These are phyloP conservation scores for Eleginops maclovinus DNA, from an alignment of 2,113 vertebrate genomes.

Conservation along the genomic window DNA sequence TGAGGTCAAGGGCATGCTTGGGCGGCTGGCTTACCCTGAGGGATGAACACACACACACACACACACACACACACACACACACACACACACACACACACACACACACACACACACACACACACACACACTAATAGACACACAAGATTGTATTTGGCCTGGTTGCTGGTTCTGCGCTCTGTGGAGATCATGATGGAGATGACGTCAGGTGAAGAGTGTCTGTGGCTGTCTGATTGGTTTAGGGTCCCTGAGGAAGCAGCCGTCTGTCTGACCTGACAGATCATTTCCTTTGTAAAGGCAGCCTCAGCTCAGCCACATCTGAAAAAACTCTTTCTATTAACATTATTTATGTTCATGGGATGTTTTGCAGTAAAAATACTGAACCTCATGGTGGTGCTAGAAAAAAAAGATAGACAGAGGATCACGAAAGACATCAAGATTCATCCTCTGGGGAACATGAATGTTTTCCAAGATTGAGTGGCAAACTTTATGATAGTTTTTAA, in stretches of 20 bases:
- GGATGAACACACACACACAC: neutral
- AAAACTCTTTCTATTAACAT: neutral
- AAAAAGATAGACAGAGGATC: neutral
- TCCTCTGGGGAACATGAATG: neutral
- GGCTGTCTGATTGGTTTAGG: constrained; percentile 35
- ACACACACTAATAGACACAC: constrained; percentile 2
- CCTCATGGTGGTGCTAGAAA: neutral
- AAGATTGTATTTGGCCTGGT: neutral
- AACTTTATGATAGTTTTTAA: neutral
- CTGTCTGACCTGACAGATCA: constrained; percentile 37
- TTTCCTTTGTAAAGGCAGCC: constrained; percentile 21
- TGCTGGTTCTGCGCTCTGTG: constrained; percentile 29
- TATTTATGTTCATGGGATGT: neutral
- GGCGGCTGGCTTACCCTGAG: neutral
- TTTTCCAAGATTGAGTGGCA: neutral
- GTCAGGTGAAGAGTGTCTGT: constrained; percentile 20
- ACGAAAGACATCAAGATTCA: neutral
- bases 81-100: neutral
- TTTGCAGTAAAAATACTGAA: neutral
- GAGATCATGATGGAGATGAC: constrained; percentile 37
- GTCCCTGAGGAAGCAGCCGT: constrained; percentile 28
- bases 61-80: neutral
- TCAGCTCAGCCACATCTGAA: constrained; percentile 19
- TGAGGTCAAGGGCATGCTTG: constrained; percentile 38
- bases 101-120: constrained; percentile 8